Conservation (phyloP, 2,888 invertebrate species). For the Volucella zonaria region DNA sequence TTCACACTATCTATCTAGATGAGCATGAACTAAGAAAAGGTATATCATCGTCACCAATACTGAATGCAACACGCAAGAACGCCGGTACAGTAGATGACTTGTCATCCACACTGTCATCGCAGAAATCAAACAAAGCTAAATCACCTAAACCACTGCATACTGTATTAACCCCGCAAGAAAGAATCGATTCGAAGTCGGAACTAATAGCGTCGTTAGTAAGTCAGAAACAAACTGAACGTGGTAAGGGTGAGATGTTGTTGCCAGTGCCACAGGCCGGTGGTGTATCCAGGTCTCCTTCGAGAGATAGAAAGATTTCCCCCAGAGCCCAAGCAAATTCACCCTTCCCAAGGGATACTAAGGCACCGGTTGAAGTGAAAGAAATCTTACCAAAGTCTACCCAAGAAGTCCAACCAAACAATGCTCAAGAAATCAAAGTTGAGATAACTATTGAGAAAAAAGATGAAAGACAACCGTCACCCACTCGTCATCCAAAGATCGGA, state of each 20-base stretch:
- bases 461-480: constrained; percentile 13
- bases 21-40: constrained; percentile 71
- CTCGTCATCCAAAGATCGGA: constrained; percentile 55
- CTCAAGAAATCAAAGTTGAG: background rate
- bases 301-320: constrained; percentile 1
- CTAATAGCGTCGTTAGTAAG: constrained; percentile 57
- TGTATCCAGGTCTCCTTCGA: constrained; percentile 5
- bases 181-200: constrained; percentile 65
- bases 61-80: constrained; percentile 43
- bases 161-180: constrained; percentile 64
- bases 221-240: constrained; percentile 59
- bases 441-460: background rate
- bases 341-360: background rate
- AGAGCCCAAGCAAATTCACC: background rate
- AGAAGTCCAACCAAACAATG: too few relatives aligned
- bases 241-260: constrained; percentile 40
- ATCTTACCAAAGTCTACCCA: background rate
- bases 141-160: constrained; percentile 68
- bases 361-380: background rate
- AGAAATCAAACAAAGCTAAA: constrained; percentile 54
- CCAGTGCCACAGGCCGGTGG: constrained; percentile 22
- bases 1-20: constrained; percentile 69
- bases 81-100: constrained; percentile 50
- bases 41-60: constrained; percentile 66
- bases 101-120: constrained; percentile 52